Percentiles rank a stretch among this genome's conserved stretches.
Evolutionary conservation across 2,888 invertebrate genomes (phyloP).

Genomic region (Lepidocyrtoides sp.): DNA sequence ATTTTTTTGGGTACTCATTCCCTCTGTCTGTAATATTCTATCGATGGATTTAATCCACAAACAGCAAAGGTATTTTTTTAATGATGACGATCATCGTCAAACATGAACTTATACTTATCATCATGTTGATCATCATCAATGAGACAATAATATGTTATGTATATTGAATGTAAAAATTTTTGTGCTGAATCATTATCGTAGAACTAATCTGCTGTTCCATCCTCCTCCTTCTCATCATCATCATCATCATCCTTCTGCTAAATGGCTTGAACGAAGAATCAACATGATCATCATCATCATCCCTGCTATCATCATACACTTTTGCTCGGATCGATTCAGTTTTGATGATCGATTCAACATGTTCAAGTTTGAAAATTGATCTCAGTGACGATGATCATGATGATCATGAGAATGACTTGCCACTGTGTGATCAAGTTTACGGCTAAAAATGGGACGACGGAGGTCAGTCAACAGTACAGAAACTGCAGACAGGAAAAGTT

Average conservation of each 20-base stretch:
- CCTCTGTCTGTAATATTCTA: background rate
- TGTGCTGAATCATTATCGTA: constrained; percentile 26
- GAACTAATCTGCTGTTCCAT: constrained; percentile 30
- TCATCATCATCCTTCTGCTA: constrained; percentile 7
- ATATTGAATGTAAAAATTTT: background rate
- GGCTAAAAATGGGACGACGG: constrained; percentile 45
- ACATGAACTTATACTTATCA: constrained; percentile 23
- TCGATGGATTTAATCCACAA: background rate
- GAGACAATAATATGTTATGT: constrained; percentile 18
- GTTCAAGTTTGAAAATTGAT: constrained; percentile 46
- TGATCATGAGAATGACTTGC: constrained; percentile 53
- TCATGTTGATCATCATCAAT: background rate
- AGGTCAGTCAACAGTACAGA: constrained; percentile 47
- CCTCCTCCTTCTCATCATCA: constrained; percentile 14
- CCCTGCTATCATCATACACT: background rate
- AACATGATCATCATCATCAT: background rate
- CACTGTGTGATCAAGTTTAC: constrained; percentile 57
- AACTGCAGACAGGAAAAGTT: background rate
- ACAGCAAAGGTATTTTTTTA: background rate
- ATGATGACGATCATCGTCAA: constrained; percentile 18
- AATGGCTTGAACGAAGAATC: constrained; percentile 18
- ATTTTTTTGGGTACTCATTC: background rate
- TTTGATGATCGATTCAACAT: constrained; percentile 29
- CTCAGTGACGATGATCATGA: constrained; percentile 8
- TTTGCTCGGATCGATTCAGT: background rate